Base-by-base conservation (phyloP, 2,888 invertebrate genomes). In the Leptopterna dolabrata region DNA sequence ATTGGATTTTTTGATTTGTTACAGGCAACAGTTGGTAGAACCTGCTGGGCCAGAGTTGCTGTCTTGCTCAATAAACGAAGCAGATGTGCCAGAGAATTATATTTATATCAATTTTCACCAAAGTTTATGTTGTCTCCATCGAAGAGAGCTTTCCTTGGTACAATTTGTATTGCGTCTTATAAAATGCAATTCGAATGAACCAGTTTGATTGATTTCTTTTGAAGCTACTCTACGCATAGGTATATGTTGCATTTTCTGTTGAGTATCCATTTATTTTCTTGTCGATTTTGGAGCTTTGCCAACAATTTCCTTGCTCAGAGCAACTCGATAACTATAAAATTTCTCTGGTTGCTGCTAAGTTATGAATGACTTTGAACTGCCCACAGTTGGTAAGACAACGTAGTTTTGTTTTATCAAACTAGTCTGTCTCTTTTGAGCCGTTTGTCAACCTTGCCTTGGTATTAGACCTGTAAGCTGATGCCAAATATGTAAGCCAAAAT, bases 1-100 rank as follows among this genome's bases (percentile, higher is more conserved):
- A 0, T 27, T 63, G 63, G 19, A 9, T 4, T 11, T 7, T 63
- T 63, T 63, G 19, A 6, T 24, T 7, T 63, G 24, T 63, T 63
- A 24, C 63, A 63, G 63, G 63, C 63, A 63, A 63, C 63, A 63
- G 55, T 63, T 63, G 63, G 63, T 63, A 63, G 24, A 63, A n/a
- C 27, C 63, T 19, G 11, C 24, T 63, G 63, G 24, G 63, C 63
- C 63, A 63, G 63, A 63, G 63, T 63, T 63, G 63, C 63, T 63
- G 63, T 24, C 63, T 63, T 63, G 63, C 63, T 63, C 63, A 63
- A 63, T 63, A 19, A 63, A 63, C 24, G 63, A 63, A 63, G 63
- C 63, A 63, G 63, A 19, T 63, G 63, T 63, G 63, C 24, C 63
- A 63, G 63, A 63, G 24, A 55, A 24, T 63, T 1, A 14, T 2